A percentile compares a stretch with the other conserved stretches of the same genome.
Evolutionary conservation across 2,113 vertebrate genomes (phyloP).

Genomic region (Nicator chloris): DNA sequence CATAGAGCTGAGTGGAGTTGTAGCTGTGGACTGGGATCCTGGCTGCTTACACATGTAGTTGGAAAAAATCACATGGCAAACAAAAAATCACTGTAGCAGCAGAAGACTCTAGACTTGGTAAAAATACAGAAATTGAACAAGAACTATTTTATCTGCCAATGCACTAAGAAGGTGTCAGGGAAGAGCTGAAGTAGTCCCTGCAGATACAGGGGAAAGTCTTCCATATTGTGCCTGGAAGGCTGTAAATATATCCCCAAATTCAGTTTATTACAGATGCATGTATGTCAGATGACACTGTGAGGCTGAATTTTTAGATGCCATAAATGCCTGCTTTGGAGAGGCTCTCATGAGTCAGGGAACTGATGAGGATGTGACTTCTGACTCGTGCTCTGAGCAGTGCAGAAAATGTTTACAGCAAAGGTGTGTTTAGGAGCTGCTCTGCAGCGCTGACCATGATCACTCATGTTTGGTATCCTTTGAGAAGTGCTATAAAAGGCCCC

Average conservation of each 20-base stretch:
- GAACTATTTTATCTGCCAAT: background rate
- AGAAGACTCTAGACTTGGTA: background rate
- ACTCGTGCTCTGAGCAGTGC: background rate
- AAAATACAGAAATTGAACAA: background rate
- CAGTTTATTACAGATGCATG: background rate
- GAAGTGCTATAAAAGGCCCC: background rate
- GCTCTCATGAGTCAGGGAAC: background rate
- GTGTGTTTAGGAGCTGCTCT: background rate
- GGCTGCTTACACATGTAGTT: accelerated
- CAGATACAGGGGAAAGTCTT: background rate
- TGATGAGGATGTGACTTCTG: background rate
- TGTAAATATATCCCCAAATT: background rate
- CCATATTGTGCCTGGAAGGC: background rate
- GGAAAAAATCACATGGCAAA: background rate
- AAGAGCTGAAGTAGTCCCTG: background rate
- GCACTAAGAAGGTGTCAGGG: background rate
- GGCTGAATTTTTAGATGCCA: background rate
- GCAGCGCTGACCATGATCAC: background rate
- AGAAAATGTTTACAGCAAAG: background rate
- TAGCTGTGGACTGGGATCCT: background rate
- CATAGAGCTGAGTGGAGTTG: background rate
- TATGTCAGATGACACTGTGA: background rate
- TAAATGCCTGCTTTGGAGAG: background rate
- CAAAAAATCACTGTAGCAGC: too few species aligned
- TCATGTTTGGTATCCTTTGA: background rate